Conservation (phyloP, 1,140 invertebrate species). For the Panagrolaimus sp. region DNA sequence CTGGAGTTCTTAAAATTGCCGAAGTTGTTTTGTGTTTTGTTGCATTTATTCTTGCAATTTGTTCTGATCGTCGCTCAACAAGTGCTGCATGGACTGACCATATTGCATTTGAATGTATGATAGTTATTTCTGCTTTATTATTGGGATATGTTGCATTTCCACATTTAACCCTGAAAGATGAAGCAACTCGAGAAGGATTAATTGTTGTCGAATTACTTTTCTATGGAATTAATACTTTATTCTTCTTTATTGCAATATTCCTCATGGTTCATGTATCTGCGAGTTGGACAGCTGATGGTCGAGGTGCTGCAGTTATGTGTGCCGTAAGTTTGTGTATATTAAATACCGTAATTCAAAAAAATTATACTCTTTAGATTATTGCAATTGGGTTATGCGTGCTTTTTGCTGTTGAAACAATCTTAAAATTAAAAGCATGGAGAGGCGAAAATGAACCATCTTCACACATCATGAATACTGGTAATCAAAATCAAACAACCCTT, state of each 20-base stretch:
- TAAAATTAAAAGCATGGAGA: conserved; percentile 54
- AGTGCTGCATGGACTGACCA: conserved; percentile 58
- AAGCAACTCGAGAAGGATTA: conserved; percentile 51
- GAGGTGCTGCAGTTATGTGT: conserved; percentile 57
- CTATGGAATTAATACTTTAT: conserved; percentile 56
- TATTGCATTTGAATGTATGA: conserved; percentile 56
- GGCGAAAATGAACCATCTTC: conserved; percentile 45
- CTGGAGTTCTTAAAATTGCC: conserved; percentile 55
- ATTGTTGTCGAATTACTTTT: conserved; percentile 57
- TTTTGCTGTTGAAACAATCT: conserved; percentile 53
- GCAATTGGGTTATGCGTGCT: conserved; percentile 53
- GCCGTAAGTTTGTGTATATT: conserved; percentile 38
- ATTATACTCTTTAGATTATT: conserved; percentile 42
- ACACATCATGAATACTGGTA: conserved; percentile 19
- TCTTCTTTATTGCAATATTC: conserved; percentile 57
- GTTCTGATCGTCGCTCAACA: conserved; percentile 54
- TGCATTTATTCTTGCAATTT: conserved; percentile 56
- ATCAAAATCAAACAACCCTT: neutral
- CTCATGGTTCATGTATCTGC: conserved; percentile 58
- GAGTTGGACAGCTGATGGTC: conserved; percentile 55
- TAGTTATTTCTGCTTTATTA: conserved; percentile 48
- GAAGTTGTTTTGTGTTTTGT: conserved; percentile 57
- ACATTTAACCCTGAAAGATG: conserved; percentile 55
- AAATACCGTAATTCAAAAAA: neutral
- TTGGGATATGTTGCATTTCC: conserved; percentile 59